Conservation (phyloP, 2,888 invertebrate species). For the Salticus scenicus region DNA sequence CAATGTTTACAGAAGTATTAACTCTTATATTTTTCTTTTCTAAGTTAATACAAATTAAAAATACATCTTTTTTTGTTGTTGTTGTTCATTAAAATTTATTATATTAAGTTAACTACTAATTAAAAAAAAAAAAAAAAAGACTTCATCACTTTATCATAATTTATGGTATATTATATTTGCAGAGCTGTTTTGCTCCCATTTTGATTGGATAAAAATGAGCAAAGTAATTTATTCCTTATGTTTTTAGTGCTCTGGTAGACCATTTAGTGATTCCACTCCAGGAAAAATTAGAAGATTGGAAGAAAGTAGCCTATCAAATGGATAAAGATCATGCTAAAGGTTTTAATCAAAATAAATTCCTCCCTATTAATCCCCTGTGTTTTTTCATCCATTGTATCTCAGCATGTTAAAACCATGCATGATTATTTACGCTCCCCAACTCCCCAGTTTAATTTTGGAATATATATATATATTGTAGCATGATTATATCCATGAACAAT, state of each 20-base stretch:
- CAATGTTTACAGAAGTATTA: no score
- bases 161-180: no score
- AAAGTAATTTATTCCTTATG: background rate
- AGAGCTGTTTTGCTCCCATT: no score
- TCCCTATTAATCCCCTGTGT: background rate
- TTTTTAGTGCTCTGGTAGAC: conserved; percentile 85
- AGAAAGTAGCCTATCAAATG: conserved; percentile 85
- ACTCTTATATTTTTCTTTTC: no score
- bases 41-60: no score
- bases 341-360: conserved; percentile 73
- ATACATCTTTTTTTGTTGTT: no score
- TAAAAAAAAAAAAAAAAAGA: no score
- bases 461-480: background rate
- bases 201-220: background rate
- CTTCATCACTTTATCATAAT: no score
- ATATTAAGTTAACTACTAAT: no score
- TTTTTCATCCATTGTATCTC: background rate
- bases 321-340: conserved; percentile 93
- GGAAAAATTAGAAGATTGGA: conserved; percentile 93
- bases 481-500: no score
- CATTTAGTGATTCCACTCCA: conserved; percentile 88
- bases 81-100: no score
- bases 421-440: background rate
- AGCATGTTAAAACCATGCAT: background rate
- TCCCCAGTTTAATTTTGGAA: background rate